Evolutionary conservation across 1,140 invertebrate species (phyloP), one percentile per base, ranked within the genome.

Genomic region (Brevipalpus yothersi): DNA sequence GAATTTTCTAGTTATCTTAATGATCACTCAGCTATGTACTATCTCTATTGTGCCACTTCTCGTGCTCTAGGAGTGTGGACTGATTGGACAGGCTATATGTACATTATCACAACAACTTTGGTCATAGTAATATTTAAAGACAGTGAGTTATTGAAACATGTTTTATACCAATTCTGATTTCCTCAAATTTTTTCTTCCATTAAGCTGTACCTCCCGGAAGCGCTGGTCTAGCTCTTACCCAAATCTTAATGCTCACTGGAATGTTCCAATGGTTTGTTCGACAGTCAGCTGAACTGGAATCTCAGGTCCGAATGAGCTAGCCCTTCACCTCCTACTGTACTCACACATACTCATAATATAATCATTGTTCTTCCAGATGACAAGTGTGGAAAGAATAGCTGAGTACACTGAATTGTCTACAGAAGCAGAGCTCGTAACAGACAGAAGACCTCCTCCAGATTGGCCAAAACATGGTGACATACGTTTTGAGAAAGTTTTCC

Each of bases 51-150:
- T 8, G 73, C 79, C 15, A 81, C 82, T 15, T 84, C 79, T 62
- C 76, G 86, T 56, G 83, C 88, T 60, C 85, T 93, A 68, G 83
- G 83, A 1, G 77, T 89, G 41, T 82, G 81, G 74, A 69, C 93
- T 41, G 85, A 88, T 68, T 73, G 80, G 55, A 73, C 87, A 2
- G 83, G 80, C 60, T 75, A 80, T 9, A 53, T 73, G 15, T 82
- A 79, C 67, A 81, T 93, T 12, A 73, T 78, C 0, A 68, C 66
- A 42, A 69, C 73, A 39, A 58, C 56, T 9, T 11, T 55, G n/a
- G 53, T 59, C 11, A 40, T 64, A 13, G 62, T 64, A 19, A n/a
- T 58, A 8, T 15, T 41, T 9, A 17, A 21, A 31, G 53, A 49
- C 31, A 23, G 43, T 58, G 21, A 31, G 31, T 31, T 31, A 2